These are phyloP conservation scores for Thelaira solivaga DNA, from an alignment of 2,888 invertebrate species.

Conservation along the genomic window DNA sequence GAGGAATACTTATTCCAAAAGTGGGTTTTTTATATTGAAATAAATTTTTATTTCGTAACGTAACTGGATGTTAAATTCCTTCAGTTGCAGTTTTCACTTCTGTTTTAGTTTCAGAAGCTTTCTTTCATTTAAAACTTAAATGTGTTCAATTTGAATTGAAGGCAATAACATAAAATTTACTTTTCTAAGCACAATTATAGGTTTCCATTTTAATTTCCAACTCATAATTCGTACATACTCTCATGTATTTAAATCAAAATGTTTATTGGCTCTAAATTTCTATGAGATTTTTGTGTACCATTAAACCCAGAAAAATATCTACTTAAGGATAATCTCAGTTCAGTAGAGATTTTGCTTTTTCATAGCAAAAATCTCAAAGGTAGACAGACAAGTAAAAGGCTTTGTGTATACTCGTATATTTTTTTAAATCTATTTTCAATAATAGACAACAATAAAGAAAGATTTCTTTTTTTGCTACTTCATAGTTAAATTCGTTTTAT, in stretches of 20 bases:
- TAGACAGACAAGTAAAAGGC: slow-evolving; percentile 35
- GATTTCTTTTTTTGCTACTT: slow-evolving; percentile 27
- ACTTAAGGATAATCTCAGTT: neutral
- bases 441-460: slow-evolving; percentile 36
- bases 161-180: neutral
- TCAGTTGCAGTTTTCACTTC: too few relatives aligned
- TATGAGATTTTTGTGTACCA: neutral
- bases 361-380: slow-evolving; percentile 45
- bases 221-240: neutral
- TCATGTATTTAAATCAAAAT: neutral
- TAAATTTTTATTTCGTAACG: too few relatives aligned
- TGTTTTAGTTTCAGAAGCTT: too few relatives aligned
- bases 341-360: slow-evolving; percentile 19
- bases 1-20: too few relatives aligned
- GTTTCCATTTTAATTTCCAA: neutral
- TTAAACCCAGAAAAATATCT: too few relatives aligned
- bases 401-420: too few relatives aligned
- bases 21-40: too few relatives aligned
- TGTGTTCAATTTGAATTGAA: too few relatives aligned
- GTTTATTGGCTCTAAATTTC: neutral
- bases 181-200: neutral
- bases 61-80: too few relatives aligned
- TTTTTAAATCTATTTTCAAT: slow-evolving; percentile 32
- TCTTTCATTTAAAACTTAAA: too few relatives aligned
- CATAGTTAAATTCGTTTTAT: slow-evolving; percentile 8